Evolutionary conservation across 2,113 vertebrate species (phyloP).

Genomic region (Anthoscopus minutus): DNA sequence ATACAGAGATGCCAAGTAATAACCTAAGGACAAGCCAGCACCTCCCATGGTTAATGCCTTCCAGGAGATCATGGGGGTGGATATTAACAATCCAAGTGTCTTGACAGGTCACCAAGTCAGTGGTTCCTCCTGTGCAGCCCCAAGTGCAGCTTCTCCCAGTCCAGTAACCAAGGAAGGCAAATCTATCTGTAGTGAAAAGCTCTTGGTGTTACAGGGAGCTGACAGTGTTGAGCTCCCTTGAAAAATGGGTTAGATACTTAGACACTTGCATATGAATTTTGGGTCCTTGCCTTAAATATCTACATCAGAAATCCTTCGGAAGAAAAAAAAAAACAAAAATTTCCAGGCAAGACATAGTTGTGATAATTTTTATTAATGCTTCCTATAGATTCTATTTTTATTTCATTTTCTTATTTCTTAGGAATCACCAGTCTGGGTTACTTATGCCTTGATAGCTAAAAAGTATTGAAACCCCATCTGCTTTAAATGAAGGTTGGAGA

Average conservation of each 20-base stretch:
- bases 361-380: not conserved
- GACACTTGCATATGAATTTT: not conserved
- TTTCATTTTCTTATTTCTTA: not conserved
- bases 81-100: not conserved
- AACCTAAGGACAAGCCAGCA: not conserved
- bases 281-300: not conserved
- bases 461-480: not conserved
- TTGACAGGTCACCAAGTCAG: not conserved
- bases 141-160: not conserved
- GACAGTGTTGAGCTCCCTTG: not conserved
- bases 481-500: not conserved
- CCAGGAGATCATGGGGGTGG: not conserved
- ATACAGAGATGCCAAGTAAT: not conserved
- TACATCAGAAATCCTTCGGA: not conserved
- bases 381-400: not conserved
- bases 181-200: not conserved
- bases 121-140: not conserved
- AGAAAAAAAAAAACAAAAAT: not conserved
- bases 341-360: not conserved
- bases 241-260: not conserved
- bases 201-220: not conserved
- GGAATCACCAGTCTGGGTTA: not conserved
- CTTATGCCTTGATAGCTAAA: not conserved
- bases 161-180: not conserved
- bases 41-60: not conserved